Percentiles rank a stretch among this genome's conserved stretches.
Conservation (phyloP, 2,797 vertebrate species). For the Triplophysa yarkandensis region DNA sequence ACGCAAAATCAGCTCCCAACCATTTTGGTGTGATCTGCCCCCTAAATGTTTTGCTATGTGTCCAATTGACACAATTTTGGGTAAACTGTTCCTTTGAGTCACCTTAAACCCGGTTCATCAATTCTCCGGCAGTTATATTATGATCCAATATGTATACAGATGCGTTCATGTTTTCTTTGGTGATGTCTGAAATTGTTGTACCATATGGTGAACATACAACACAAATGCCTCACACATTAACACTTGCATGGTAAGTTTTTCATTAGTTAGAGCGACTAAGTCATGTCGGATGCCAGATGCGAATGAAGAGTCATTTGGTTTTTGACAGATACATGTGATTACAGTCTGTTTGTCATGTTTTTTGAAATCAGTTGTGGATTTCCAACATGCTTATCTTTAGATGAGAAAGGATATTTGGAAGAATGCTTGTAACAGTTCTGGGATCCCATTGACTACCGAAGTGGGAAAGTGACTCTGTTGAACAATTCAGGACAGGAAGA, state of each 20-base stretch:
- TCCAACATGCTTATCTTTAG: constrained; percentile 17
- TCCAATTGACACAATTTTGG: too few relatives aligned
- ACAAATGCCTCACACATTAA: constrained; percentile 12
- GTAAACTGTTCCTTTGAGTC: too few relatives aligned
- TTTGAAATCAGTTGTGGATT: constrained; percentile 26
- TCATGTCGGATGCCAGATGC: background rate
- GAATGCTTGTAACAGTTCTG: too few relatives aligned
- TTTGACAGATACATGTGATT: constrained; percentile 29
- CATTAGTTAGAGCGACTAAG: constrained; percentile 9
- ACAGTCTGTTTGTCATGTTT: constrained; percentile 37
- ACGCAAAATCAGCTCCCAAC: too few relatives aligned
- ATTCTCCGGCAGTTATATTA: background rate
- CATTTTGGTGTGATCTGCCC: too few relatives aligned
- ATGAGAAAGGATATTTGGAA: too few relatives aligned
- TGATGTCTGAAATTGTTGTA: background rate
- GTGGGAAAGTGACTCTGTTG: too few relatives aligned
- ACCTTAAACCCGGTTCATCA: background rate
- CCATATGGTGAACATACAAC: background rate
- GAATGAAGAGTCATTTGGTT: constrained; percentile 36
- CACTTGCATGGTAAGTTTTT: background rate
- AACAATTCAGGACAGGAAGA: too few relatives aligned
- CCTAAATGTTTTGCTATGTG: too few relatives aligned
- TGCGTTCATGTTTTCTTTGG: background rate
- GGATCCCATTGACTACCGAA: too few relatives aligned
- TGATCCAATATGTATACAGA: constrained; percentile 5